Evolutionary conservation across 2,797 vertebrate genomes (phyloP).

Genomic region (Enteromius treurensis): DNA sequence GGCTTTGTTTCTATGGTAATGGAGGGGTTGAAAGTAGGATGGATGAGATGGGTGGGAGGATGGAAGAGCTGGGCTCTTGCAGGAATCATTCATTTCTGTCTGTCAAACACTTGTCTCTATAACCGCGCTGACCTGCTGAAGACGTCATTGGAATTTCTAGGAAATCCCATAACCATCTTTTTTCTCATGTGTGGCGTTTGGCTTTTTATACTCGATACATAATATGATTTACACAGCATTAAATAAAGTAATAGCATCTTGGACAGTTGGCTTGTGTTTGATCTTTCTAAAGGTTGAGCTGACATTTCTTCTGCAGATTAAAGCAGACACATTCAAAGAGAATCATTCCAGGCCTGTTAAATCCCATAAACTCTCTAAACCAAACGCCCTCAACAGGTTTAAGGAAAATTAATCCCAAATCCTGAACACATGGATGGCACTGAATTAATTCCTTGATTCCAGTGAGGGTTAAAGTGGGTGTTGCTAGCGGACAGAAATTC

Average conservation of each 20-base stretch:
- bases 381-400: slow-evolving; percentile 19
- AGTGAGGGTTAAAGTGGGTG: slow-evolving; percentile 8
- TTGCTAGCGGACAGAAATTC: neutral
- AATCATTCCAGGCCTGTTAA: slow-evolving; percentile 18
- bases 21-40: slow-evolving; percentile 47
- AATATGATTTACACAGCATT: slow-evolving; percentile 14
- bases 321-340: slow-evolving; percentile 42
- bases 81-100: slow-evolving; percentile 28
- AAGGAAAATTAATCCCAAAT: slow-evolving; percentile 26
- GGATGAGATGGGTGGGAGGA: slow-evolving; percentile 33
- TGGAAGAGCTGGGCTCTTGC: neutral
- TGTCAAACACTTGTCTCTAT: slow-evolving; percentile 29
- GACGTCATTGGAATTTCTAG: slow-evolving; percentile 8
- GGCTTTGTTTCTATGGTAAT: slow-evolving; percentile 71
- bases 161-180: neutral
- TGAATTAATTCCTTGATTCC: slow-evolving; percentile 3
- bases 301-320: slow-evolving; percentile 49
- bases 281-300: slow-evolving; percentile 39
- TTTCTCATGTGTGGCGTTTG: neutral
- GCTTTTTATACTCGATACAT: neutral
- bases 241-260: slow-evolving; percentile 1
- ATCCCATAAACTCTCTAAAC: slow-evolving; percentile 21
- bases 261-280: slow-evolving; percentile 17
- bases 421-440: slow-evolving; percentile 13
- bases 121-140: slow-evolving; percentile 24